Conservation (phyloP, 2,888 invertebrate species). For the Dolichopus griseipennis region DNA sequence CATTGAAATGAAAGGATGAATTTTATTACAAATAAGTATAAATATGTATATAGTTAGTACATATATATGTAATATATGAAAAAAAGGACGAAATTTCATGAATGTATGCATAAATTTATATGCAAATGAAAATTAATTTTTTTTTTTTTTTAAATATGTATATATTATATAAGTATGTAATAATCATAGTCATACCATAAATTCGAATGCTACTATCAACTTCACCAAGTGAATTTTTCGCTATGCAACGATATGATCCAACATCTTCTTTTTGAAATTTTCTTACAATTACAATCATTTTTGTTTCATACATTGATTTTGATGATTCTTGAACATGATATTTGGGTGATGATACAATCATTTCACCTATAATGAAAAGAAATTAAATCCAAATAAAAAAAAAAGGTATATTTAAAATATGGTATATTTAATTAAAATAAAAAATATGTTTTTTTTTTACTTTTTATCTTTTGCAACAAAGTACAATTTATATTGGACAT, state of each 20-base stretch:
- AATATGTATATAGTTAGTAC: too few relatives aligned
- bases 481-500: too few relatives aligned
- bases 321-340: conserved; percentile 64
- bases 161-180: conserved; percentile 13
- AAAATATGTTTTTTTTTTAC: background rate
- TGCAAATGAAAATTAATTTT: background rate
- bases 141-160: background rate
- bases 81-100: background rate
- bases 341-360: conserved; percentile 73
- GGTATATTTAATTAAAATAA: conserved; percentile 5
- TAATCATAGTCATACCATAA: conserved; percentile 57
- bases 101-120: background rate
- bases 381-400: too few relatives aligned
- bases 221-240: conserved; percentile 79
- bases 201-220: conserved; percentile 79
- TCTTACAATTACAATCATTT: conserved; percentile 70
- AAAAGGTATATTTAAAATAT: background rate
- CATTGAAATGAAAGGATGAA: background rate
- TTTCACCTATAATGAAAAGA: conserved; percentile 61
- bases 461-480: background rate
- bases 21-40: background rate
- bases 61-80: background rate
- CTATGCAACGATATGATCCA: conserved; percentile 77
- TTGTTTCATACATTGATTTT: conserved; percentile 69
- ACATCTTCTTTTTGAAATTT: conserved; percentile 64